Evolutionary conservation across 2,888 invertebrate species (phyloP), one percentile per base, ranked within the genome.

Genomic region (Corythucha ciliata): DNA sequence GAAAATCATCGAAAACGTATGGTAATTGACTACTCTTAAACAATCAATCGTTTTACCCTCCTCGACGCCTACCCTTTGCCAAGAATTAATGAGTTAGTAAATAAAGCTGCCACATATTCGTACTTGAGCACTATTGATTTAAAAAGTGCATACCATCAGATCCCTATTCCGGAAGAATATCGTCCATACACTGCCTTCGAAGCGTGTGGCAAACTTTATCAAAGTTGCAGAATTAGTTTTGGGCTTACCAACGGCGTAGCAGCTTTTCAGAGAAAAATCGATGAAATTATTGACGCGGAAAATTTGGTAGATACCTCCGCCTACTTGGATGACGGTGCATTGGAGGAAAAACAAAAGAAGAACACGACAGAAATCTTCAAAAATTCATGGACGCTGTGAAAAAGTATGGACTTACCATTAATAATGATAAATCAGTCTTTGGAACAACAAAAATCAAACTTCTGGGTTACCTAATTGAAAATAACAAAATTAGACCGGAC

Each of bases 251-350:
- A 45, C 21, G 45, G 45, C 14, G 45, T 45, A 10, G 5, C 45
- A 14, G 45, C 45, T n/a, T 36, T 47, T 25, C 47, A 36, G 21
- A 37, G 29, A 20, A 27, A 27, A 26, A 39, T 47, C 24, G 47
- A 47, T 22, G 33, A 26, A 26, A 16, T 45, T 16, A 33, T 29
- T 27, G 20, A 39, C 4, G 21, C 7, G 3, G 53, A 49, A 24
- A 33, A 53, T 12, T 34, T 53, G 14, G 8, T 33, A 10, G 46
- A 40, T 16, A 32, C 32, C 10, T 14, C 22, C 2, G 20, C 24
- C 22, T 52, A 52, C 21, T 24, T 52, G 3, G 52, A 52, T 47
- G 52, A 52, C 24, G 34, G 47, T 21, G 48, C 52, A 18, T 48
- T 12, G 22, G 47, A 2, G 48, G 52, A 5, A 16, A 21, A n/a